Base-by-base conservation (phyloP, 2,888 invertebrate genomes). In the Podabrus alpinus region DNA sequence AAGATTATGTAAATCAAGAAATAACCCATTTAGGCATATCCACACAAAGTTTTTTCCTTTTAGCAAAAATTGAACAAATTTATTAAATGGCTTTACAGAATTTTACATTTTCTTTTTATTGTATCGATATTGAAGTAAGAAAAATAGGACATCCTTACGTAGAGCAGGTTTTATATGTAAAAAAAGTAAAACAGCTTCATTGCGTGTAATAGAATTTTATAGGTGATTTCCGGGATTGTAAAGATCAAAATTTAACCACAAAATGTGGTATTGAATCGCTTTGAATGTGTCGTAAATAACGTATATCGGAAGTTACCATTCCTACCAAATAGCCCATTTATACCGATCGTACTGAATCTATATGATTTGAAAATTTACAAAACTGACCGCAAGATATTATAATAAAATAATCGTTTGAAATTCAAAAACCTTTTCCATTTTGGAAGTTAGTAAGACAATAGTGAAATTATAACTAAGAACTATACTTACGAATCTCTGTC, bases 181-280 rank as follows among this genome's bases (percentile, higher is more conserved):
- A 72, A 74, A 76, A 77, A 77, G 74, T 77, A 74, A 74, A 77
- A 72, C 74, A 74, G 74, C 69, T 73, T 76, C 73, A 76, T 74
- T 72, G 73, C 68, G 71, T 71, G 77, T 77, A 77, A 77, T 77
- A 74, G 77, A 77, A 74, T 77, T 77, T 77, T 77, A 77, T 77
- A 68, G 74, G 59, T 74, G 69, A 72, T 74, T 73, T 71, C 74
- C 77, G 72, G 72, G 77, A 77, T 77, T 77, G 71, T 74, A 64
- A 60, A 77, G 77, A 77, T 77, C 77, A 73, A 76, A 73, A 72
- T 71, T 73, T 77, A 77, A 77, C 75, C 75, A 59, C 75, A 19
- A 69, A 75, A 74, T 72, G 74, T 67, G 72, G 74, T 69, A 70
- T 72, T 69, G 72, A 72, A 74, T 76, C 66, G 73, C 59, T 70